Percentiles rank a stretch among this genome's conserved stretches.
Conservation (phyloP, 2,113 vertebrate species). For the Sula dactylatra region DNA sequence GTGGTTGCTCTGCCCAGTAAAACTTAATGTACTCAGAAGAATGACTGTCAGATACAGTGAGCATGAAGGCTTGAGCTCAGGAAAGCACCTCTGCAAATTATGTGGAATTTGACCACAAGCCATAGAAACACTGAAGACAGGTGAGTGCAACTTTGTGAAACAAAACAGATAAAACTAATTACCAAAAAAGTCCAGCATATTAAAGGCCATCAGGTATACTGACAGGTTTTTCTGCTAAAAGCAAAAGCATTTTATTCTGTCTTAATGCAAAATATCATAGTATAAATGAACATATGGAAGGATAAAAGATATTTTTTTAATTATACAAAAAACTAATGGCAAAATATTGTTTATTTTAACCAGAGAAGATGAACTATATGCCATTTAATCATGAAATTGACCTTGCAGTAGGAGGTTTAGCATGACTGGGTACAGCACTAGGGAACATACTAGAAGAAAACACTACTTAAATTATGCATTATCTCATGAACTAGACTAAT, state of each 20-base stretch:
- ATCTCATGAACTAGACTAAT: not conserved
- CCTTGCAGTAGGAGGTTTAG: not conserved
- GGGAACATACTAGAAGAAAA: not conserved
- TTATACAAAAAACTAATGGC: rapidly evolving
- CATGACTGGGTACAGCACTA: not conserved
- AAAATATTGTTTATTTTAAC: not conserved
- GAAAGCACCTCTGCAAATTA: not conserved
- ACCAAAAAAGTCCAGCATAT: not conserved
- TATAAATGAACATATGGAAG: not conserved
- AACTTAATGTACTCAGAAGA: not conserved
- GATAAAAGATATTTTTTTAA: not conserved
- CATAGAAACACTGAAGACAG: not conserved
- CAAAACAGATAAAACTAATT: not conserved
- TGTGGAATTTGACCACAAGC: not conserved
- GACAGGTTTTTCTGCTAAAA: not conserved
- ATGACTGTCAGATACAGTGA: not conserved
- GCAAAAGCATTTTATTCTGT: not conserved
- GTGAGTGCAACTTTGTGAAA: not conserved
- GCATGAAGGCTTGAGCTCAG: not conserved
- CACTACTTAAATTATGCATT: not conserved
- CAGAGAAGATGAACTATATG: too few relatives aligned
- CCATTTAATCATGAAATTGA: not conserved
- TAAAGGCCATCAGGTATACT: not conserved
- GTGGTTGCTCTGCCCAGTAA: not conserved
- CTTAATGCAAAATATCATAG: not conserved